Conservation (phyloP, 2,888 invertebrate genomes). For the Andrena marginata region DNA sequence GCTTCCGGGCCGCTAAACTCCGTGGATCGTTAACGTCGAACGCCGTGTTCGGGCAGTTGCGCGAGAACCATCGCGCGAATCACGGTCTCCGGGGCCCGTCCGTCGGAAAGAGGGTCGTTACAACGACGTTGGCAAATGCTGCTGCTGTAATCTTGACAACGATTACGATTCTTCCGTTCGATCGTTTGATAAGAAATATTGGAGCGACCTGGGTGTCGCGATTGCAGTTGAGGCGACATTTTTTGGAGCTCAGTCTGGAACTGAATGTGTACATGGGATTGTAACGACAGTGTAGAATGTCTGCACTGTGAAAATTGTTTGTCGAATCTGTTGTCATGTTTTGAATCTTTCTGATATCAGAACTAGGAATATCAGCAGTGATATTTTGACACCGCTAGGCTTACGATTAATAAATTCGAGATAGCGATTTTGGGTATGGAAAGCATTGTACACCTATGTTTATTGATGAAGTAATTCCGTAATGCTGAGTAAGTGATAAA, state of each 20-base stretch:
- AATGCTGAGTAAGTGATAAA: no score
- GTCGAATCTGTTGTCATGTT: no score
- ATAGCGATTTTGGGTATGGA: no score
- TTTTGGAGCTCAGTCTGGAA: not conserved
- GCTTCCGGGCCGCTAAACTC: constrained; percentile 41
- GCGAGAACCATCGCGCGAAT: constrained; percentile 39
- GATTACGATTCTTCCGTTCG: constrained; percentile 32
- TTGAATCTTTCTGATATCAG: no score
- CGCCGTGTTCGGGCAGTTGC: constrained; percentile 21
- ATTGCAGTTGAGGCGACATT: not conserved
- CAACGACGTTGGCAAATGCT: constrained; percentile 31
- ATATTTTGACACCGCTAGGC: no score
- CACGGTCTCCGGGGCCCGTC: not conserved
- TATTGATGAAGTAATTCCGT: no score
- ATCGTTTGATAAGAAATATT: not conserved
- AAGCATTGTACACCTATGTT: no score
- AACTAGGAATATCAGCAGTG: no score
- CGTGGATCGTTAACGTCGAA: constrained; percentile 53
- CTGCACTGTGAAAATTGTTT: not conserved
- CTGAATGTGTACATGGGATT: no score
- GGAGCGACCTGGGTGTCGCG: not conserved
- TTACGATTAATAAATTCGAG: constrained; percentile 9
- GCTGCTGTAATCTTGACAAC: constrained; percentile 17
- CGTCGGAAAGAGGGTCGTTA: constrained; percentile 15
- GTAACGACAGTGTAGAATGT: no score